phyloP scores from a whole-genome alignment of 2,113 vertebrate species.

The Tursiops truncatus region DNA sequence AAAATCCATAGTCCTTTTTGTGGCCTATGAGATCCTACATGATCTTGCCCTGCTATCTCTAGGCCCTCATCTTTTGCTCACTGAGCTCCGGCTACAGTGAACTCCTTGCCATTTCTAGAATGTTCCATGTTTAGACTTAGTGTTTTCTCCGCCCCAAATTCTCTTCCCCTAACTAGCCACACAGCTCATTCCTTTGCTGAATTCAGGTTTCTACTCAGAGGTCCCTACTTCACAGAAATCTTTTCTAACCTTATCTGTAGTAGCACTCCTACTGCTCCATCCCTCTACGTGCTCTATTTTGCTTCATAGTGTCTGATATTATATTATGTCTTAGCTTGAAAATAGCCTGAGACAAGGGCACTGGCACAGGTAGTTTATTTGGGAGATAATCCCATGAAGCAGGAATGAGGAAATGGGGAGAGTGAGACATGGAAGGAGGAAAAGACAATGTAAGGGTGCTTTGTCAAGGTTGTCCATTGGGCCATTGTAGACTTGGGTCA shows the following conservation, averaged over 20 bases:
- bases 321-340: background rate
- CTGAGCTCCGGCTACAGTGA: background rate
- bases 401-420: background rate
- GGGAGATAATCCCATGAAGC: background rate
- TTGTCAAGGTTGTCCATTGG: background rate
- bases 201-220: constrained; percentile 13
- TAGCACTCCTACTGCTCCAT: background rate
- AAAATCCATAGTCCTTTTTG: background rate
- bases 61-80: constrained; percentile 28
- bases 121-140: background rate
- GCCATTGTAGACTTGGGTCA: background rate
- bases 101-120: constrained; percentile 39
- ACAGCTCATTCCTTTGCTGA: background rate
- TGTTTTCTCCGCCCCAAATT: constrained; percentile 23
- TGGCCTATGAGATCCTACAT: background rate
- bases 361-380: background rate
- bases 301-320: background rate
- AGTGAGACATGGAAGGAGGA: background rate
- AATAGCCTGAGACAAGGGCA: background rate
- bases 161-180: background rate
- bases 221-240: background rate
- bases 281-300: background rate
- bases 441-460: background rate
- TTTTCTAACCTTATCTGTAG: background rate
- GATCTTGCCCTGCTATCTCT: background rate